Evolutionary conservation across 2,113 vertebrate species (phyloP).

Genomic region (Jacana jacana): DNA sequence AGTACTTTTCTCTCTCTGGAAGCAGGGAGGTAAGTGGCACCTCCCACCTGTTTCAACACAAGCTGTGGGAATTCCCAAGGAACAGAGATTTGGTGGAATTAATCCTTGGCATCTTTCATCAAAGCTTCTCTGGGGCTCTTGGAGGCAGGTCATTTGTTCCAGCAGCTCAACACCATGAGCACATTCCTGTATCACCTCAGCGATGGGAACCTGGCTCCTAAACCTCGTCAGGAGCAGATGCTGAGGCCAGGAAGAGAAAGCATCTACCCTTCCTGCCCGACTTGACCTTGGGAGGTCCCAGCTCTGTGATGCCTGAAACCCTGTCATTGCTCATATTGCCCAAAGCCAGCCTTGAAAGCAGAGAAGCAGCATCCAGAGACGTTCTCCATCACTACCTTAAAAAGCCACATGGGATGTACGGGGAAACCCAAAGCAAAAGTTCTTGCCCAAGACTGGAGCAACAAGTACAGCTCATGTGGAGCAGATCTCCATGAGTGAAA

Average conservation of each 20-base stretch:
- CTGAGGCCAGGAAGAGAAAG: not conserved
- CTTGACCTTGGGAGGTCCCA: not conserved
- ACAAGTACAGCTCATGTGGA: accelerated
- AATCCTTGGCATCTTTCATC: not conserved
- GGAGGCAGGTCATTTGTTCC: not conserved
- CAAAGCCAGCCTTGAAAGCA: not conserved
- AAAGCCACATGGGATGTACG: accelerated
- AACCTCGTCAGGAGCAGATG: not conserved
- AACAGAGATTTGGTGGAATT: not conserved
- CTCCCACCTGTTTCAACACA: accelerated
- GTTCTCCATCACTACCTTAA: not conserved
- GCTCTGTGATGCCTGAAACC: not conserved
- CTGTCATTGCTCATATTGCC: not conserved
- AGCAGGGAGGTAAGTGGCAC: accelerated
- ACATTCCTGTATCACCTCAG: accelerated
- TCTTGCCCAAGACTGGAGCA: not conserved
- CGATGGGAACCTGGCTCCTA: not conserved
- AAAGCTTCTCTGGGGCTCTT: not conserved
- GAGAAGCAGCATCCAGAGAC: not conserved
- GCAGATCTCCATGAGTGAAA: not conserved
- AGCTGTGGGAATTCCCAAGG: not conserved
- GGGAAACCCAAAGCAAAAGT: not conserved
- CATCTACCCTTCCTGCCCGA: not conserved
- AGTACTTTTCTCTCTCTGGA: not conserved
- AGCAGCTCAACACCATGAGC: not conserved